Evolutionary conservation across 37 sponge, comb jelly and placozoan genomes (phyloP), one percentile per base, ranked within the genome.

Genomic region (Oopsacas minuta): DNA sequence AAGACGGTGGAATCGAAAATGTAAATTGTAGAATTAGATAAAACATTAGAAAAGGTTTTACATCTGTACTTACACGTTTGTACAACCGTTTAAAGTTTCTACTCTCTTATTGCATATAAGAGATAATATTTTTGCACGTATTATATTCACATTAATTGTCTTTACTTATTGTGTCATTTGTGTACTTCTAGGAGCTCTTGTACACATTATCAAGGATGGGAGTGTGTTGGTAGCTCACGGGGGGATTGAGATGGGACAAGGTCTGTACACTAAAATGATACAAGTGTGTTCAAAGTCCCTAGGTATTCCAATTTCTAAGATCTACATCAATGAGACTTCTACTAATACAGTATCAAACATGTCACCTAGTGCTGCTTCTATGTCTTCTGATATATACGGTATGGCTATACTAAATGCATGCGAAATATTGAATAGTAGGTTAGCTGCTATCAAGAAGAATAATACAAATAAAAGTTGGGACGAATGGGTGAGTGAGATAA

Each of bases 171-270:
- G 15, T 42, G 8, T 15, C 23, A 15, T 7, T 81, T 10, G 36
- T 7, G 81, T n/a, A n/a, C 20, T 30, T 82, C 90, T 85, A 36
- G 91, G 90, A 38, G 92, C 95, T 22, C 83, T 94, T 38, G 89
- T 94, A 7, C 89, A 87, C 37, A 86, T 92, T 32, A 89, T 90
- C 81, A 91, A 84, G 35, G 95, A 94, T 82, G 95, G 95, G 25
- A 87, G 90, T 46, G 90, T 94, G 0, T 85, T 92, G 25, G 37
- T 94, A 37, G 86, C 90, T 34, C 95, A 94, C 83, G 95, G 95
- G 35, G 95, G 95, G 17, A 83, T 87, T 42, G 95, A 94, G 83
- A 94, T 94, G 91, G 95, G 95, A 36, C 95, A 94, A 81, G 94
- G 94, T 0, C 81, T 94, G n/a, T 90, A 94, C 86, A 94, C 94